Conservation (phyloP, 2,888 invertebrate species). For the Cheilosia pagana region DNA sequence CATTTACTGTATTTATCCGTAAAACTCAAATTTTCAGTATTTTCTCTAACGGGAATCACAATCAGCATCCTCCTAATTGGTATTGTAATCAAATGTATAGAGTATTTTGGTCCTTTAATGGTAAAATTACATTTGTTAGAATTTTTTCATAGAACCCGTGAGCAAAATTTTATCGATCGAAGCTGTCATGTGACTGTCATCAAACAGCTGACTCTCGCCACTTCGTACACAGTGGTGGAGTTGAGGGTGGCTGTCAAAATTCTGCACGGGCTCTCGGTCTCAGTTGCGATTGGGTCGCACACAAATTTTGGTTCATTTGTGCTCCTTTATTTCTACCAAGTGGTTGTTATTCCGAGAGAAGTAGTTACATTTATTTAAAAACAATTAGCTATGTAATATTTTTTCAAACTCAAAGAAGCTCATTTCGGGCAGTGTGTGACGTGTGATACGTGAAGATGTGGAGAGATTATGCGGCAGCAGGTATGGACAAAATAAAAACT, state of each 20-base stretch:
- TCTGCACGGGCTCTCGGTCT: slow-evolving; percentile 23
- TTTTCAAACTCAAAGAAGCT: not conserved
- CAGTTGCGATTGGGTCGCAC: slow-evolving; percentile 22
- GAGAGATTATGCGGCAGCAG: slow-evolving; percentile 27
- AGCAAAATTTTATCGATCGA: slow-evolving; percentile 82
- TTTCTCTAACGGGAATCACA: not conserved
- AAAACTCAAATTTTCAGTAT: not conserved
- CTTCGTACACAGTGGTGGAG: slow-evolving; percentile 1
- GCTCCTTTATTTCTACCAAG: slow-evolving; percentile 44
- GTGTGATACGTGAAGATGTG: not conserved
- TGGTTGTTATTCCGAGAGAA: slow-evolving; percentile 24
- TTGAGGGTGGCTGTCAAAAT: slow-evolving; percentile 47
- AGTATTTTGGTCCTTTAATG: slow-evolving; percentile 43
- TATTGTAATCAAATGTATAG: not conserved
- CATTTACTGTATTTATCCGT: slow-evolving; percentile 8
- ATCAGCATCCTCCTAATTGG: not conserved
- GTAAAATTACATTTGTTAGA: slow-evolving; percentile 65
- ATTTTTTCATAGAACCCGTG: slow-evolving; percentile 79
- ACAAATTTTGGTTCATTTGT: slow-evolving; percentile 3
- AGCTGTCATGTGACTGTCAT: slow-evolving; percentile 84
- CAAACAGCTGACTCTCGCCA: slow-evolving; percentile 82
- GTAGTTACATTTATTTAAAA: not conserved
- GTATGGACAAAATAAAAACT: slow-evolving; percentile 15
- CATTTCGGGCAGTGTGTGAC: not conserved
- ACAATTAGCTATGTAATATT: slow-evolving; percentile 11